Percentiles rank a stretch among this genome's conserved stretches.
These are phyloP conservation scores for Anas bahamensis DNA, from an alignment of 2,797 vertebrate species.

Conservation along the genomic window DNA sequence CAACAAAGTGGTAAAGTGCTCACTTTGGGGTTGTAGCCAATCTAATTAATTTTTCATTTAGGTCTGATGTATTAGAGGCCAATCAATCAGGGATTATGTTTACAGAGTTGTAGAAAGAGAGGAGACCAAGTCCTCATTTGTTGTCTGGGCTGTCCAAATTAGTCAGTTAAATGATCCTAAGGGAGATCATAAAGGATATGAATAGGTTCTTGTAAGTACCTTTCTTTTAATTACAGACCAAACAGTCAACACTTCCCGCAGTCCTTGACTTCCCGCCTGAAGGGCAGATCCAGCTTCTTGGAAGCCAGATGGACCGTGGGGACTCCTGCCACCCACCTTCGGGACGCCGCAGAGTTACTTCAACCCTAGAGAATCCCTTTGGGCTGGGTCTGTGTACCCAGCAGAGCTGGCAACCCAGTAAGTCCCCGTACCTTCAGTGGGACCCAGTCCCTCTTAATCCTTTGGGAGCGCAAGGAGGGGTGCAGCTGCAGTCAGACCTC, in stretches of 20 bases:
- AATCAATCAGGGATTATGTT: conserved; percentile 89
- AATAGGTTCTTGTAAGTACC: conserved; percentile 77
- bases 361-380: not conserved
- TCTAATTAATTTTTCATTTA: conserved; percentile 92
- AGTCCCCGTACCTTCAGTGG: not conserved
- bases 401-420: not conserved
- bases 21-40: conserved; percentile 76
- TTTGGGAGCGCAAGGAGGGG: not conserved
- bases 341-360: not conserved
- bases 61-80: conserved; percentile 83
- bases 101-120: conserved; percentile 82
- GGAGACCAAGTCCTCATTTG: conserved; percentile 76
- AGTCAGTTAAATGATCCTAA: conserved; percentile 82
- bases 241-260: conserved; percentile 57
- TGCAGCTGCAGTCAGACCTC: not conserved
- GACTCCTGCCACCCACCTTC: not conserved
- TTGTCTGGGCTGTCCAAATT: conserved; percentile 78
- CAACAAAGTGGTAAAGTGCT: conserved; percentile 77
- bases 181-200: conserved; percentile 81
- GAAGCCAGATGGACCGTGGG: not conserved
- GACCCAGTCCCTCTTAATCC: not conserved
- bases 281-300: conserved; percentile 54
- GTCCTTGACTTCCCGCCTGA: conserved; percentile 62
- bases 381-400: not conserved
- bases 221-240: conserved; percentile 84